Base-by-base conservation (phyloP, 2,797 vertebrate species). In the Gymnothorax reevesii region DNA sequence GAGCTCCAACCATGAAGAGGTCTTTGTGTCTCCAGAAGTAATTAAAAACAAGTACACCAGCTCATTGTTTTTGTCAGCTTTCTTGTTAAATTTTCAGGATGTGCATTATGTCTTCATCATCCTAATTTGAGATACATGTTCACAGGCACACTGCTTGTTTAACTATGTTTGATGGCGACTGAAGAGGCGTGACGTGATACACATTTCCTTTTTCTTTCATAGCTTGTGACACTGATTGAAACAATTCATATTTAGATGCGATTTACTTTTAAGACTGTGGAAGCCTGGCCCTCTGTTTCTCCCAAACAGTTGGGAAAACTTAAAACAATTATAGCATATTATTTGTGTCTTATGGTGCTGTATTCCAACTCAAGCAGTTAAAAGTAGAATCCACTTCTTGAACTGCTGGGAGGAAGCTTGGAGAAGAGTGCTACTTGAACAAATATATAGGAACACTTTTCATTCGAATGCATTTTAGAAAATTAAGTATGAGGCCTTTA, bases 241-340 rank as follows among this genome's bases (percentile, higher is more conserved):
- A 42, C 57, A 84, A 82, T 57, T 20, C 54, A n/a, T 55, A 85
- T 33, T 57, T 84, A 49, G 10, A 42, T 22, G 66, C 49, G 22
- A 85, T 85, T 85, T 52, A 25, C 84, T 49, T 84, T 84, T 84
- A 84, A 71, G 64, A 55, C 57, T n/a, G 57, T 22, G 57, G 42
- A 54, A 84, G 17, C 15, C 25, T 62, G 8, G 86, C 73, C 73
- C 87, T 57, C 87, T 84, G 85, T 80, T 66, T 89, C 33, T 42
- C 33, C 33, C 88, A 88, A 92, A 91, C 88, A 92, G 89, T 91
- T 90, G 87, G 89, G 75, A 59, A 86, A 85, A 84, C 86, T 85
- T 88, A 82, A 85, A 90, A 79, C 87, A 91, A 91, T 92, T 91
- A 90, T 85, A 52, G 86, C 87, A 71, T 87, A 89, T 90, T 88